A percentile compares a stretch with the other conserved stretches of the same genome.
phyloP scores from a whole-genome alignment of 2,797 vertebrate species.

The Poecilia picta region DNA sequence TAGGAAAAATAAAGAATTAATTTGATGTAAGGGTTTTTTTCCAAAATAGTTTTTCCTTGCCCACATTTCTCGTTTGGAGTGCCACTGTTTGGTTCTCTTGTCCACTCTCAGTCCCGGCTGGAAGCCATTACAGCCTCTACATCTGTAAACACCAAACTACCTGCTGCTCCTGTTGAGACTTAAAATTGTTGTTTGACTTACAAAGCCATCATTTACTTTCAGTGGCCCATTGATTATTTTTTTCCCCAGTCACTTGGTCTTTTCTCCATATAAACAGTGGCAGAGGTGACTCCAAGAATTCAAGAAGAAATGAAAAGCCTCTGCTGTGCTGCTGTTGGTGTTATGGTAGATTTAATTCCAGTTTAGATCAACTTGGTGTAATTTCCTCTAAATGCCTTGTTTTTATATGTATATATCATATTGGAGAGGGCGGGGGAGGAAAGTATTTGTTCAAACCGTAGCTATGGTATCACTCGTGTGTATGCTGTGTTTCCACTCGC shows the following conservation, averaged over 20 bases:
- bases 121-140: slow-evolving; percentile 3
- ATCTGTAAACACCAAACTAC: not conserved
- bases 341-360: not conserved
- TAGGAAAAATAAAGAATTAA: not conserved
- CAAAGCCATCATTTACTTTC: slow-evolving; percentile 9
- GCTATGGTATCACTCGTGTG: not conserved
- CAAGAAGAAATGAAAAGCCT: not conserved
- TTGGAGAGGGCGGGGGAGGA: not conserved
- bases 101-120: not conserved
- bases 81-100: not conserved
- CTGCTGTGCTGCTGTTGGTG: not conserved
- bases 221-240: not conserved
- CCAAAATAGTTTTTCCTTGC: not conserved
- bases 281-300: slow-evolving; percentile 10
- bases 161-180: slow-evolving; percentile 4
- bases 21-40: not conserved
- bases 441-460: not conserved
- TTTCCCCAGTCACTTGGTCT: not conserved
- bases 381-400: not conserved
- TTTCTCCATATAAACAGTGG: not conserved
- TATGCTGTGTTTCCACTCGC: slow-evolving; percentile 10
- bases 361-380: not conserved
- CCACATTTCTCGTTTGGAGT: not conserved
- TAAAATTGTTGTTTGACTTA: slow-evolving; percentile 11
- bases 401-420: not conserved